Conservation (phyloP, 1,140 invertebrate genomes). For the Papilio aristodemus region DNA sequence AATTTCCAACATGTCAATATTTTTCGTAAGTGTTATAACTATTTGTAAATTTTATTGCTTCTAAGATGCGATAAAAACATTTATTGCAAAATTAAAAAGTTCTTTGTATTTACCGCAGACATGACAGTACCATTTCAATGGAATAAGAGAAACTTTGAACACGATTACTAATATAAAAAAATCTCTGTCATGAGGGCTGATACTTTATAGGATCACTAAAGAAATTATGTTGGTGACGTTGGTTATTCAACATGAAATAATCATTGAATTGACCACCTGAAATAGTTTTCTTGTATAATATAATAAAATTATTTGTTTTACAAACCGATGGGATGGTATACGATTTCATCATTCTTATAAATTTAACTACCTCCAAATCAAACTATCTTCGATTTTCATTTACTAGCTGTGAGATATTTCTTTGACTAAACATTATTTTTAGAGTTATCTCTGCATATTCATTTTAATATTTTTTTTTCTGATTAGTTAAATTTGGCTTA, state of each 20-base stretch:
- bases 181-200: neutral
- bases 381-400: too few species aligned
- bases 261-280: neutral
- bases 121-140: conserved; percentile 4
- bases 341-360: too few species aligned
- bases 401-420: too few species aligned
- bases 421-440: too few species aligned
- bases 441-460: too few species aligned
- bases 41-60: neutral
- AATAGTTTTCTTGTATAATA: too few species aligned
- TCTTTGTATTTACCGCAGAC: conserved; percentile 2
- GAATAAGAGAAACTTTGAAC: conserved; percentile 10
- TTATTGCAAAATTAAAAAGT: neutral
- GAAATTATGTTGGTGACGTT: neutral
- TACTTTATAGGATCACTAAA: neutral
- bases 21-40: neutral
- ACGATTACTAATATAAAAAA: conserved; percentile 6
- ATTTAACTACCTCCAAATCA: too few species aligned
- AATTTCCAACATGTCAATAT: too few species aligned
- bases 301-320: too few species aligned
- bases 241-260: neutral
- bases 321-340: too few species aligned
- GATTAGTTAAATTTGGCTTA: too few species aligned
- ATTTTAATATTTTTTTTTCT: too few species aligned
- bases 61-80: neutral